Evolutionary conservation across 2,113 vertebrate genomes (phyloP), one percentile per base, ranked within the genome.

Genomic region (rabbit (Oryctolagus cuniculus)): DNA sequence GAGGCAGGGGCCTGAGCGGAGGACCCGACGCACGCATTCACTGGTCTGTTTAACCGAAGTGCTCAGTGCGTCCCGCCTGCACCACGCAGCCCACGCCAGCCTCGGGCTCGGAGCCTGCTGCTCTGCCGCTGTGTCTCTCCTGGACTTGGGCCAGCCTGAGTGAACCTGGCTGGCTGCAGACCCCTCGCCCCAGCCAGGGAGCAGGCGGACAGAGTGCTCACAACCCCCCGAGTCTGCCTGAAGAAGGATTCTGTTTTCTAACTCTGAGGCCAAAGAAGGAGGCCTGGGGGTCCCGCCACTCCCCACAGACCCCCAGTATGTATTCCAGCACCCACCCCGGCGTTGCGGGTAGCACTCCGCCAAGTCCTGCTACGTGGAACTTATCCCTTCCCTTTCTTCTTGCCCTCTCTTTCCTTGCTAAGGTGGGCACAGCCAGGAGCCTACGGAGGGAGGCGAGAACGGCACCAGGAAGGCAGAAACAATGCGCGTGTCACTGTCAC

Each of bases 21-120:
- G 29, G 78, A 21, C 44, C 66, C 1, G 0, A 0, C 3, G 17
- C 44, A 44, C 44, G 63, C 25, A 86, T 34, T 82, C 4, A 25
- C 9, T 70, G 34, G 34, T 75, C 69, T 89, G 64, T 81, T 96
- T 80, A n/a, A 67, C 29, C 89, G 75, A 89, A 89, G 72, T n/a
- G 38, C 25, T 75, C 78, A 38, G n/a, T n/a, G 27, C 58, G 13
- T 51, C 73, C 0, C 49, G 9, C 7, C 53, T 53, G 36, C 22
- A 58, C 6, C 24, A 3, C 0, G 13, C 7, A 29, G 81, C 61
- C 4, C n/a, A 31, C 12, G 84, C 7, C 19, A 31, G n/a, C 27
- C 36, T 38, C 13, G 3, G 16, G 44, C 77, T 74, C 58, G 31
- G 24, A 91, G 51, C 12, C 15, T 1, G 15, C 2, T 2, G 51